Conservation (phyloP, 2,797 vertebrate genomes). For the Sebastes cheni region DNA sequence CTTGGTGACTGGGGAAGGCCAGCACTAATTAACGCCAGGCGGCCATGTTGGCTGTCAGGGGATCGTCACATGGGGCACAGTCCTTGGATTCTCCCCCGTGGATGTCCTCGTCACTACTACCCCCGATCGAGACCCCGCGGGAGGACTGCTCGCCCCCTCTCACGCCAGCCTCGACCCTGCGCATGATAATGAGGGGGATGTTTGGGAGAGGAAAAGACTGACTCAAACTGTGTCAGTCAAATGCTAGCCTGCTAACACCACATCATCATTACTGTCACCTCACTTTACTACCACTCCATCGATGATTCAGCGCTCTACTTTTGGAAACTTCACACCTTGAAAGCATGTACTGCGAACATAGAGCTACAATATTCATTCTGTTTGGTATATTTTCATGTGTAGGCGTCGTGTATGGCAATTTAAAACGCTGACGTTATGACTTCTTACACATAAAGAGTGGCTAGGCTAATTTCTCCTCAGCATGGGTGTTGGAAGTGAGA, state of each 20-base stretch:
- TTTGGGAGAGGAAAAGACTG: slow-evolving; percentile 41
- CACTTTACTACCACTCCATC: slow-evolving; percentile 29
- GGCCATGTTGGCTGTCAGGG: slow-evolving; percentile 72
- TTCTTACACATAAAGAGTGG: slow-evolving; percentile 7
- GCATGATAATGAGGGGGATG: slow-evolving; percentile 67
- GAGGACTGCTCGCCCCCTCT: slow-evolving; percentile 60
- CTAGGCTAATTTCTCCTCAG: slow-evolving; percentile 33
- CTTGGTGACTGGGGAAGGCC: slow-evolving; percentile 84
- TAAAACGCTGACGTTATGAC: slow-evolving; percentile 5
- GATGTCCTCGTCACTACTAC: slow-evolving; percentile 66
- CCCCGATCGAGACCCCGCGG: slow-evolving; percentile 53
- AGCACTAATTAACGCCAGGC: slow-evolving; percentile 81
- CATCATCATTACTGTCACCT: slow-evolving; percentile 53
- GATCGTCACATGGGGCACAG: slow-evolving; percentile 64
- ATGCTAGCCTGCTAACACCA: slow-evolving; percentile 52
- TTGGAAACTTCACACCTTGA: slow-evolving; percentile 49
- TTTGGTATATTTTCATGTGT: background rate
- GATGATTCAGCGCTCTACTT: slow-evolving; percentile 52
- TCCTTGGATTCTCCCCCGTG: slow-evolving; percentile 71
- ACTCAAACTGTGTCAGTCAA: slow-evolving; percentile 62
- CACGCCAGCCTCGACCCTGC: slow-evolving; percentile 59
- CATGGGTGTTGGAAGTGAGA: slow-evolving; percentile 61
- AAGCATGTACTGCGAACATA: background rate
- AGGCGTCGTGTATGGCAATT: background rate
- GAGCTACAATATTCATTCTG: background rate